phyloP scores from a whole-genome alignment of 2,113 vertebrate genomes.

The Camarhynchus parvulus region DNA sequence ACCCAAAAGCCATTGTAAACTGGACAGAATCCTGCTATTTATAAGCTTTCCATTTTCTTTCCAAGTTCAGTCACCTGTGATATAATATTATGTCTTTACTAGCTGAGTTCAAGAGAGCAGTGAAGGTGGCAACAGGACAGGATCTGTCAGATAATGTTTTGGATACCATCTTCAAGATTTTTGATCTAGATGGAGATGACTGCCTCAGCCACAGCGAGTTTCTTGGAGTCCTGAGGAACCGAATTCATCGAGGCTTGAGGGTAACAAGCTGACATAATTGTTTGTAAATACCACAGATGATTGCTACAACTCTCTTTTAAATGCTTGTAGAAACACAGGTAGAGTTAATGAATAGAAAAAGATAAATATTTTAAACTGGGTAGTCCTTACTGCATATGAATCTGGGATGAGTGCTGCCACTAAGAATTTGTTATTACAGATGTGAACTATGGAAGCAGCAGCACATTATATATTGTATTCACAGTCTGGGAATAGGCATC shows the following conservation, averaged over 20 bases:
- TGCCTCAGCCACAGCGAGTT: conserved; percentile 95
- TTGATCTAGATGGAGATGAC: conserved; percentile 93
- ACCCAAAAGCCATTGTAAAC: background rate
- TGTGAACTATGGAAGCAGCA: background rate
- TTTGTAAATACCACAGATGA: background rate
- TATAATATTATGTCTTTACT: conserved; percentile 39
- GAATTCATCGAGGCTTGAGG: conserved; percentile 93
- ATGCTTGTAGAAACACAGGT: background rate
- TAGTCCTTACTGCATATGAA: background rate
- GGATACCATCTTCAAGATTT: conserved; percentile 96
- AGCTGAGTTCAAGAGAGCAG: conserved; percentile 96
- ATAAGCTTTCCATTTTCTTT: background rate
- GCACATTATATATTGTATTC: background rate
- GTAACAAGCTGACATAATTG: conserved; percentile 68
- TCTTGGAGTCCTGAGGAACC: conserved; percentile 89
- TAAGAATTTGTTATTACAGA: background rate
- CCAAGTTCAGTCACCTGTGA: background rate
- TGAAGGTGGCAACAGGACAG: conserved; percentile 92
- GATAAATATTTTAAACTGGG: background rate
- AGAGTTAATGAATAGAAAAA: background rate
- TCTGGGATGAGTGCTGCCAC: background rate
- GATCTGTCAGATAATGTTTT: conserved; percentile 92
- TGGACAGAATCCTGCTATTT: background rate
- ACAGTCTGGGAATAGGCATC: background rate
- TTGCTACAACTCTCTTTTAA: background rate